Conservation (phyloP, 2,797 vertebrate species). For the Lacerta viridis region DNA sequence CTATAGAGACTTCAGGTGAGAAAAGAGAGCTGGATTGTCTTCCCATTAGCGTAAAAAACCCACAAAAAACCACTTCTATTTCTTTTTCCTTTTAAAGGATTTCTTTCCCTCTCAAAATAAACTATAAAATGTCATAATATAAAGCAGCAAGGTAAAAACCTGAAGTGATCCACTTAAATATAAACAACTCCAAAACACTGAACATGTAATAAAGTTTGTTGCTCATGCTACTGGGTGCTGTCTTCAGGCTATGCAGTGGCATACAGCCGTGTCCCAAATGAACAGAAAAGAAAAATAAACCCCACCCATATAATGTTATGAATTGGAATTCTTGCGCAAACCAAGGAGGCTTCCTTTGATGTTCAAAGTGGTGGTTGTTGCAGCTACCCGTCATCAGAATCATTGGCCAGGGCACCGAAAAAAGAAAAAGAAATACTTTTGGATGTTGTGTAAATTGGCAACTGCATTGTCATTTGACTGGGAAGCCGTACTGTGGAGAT, state of each 20-base stretch:
- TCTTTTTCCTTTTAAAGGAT: neutral
- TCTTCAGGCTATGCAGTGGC: neutral
- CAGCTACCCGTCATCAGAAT: conserved; percentile 57
- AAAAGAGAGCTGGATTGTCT: neutral
- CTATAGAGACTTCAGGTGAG: conserved; percentile 12
- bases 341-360: conserved; percentile 62
- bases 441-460: conserved; percentile 52
- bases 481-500: conserved; percentile 31
- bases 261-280: conserved; percentile 54
- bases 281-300: conserved; percentile 64
- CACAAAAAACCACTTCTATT: neutral
- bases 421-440: conserved; percentile 40
- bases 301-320: conserved; percentile 67
- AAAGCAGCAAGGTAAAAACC: conserved; percentile 6
- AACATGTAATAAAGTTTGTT: conserved; percentile 69
- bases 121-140: neutral
- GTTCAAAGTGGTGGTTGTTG: conserved; percentile 65
- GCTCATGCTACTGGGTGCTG: conserved; percentile 64
- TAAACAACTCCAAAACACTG: conserved; percentile 64
- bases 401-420: conserved; percentile 38
- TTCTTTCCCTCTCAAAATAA: neutral
- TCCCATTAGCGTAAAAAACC: neutral
- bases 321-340: conserved; percentile 74
- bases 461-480: conserved; percentile 43
- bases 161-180: conserved; percentile 54